Evolutionary conservation across 1,140 invertebrate species (phyloP), one percentile per base, ranked within the genome.

Genomic region (Chlorops oryzae): DNA sequence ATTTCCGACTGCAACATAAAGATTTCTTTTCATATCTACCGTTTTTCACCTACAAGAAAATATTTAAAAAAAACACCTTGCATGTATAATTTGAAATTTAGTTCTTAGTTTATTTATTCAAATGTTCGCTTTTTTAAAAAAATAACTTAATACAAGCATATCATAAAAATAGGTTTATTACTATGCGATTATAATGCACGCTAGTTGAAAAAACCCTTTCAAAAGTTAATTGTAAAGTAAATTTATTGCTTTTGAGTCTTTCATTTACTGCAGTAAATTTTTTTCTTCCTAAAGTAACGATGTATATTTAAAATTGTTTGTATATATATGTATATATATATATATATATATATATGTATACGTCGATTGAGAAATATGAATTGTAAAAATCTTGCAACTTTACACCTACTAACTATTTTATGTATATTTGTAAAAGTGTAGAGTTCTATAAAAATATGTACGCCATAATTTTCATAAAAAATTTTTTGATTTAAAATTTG

Each of bases 231-330:
- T 40, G 38, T 20, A 40, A 40, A 40, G 9, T 7, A 20, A 49
- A 50, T 54, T 51, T 48, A 65, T 65, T 65, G 62, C 60, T 65
- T 65, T 65, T 65, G 62, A 65, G 62, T 65, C 62, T 65, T 65
- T 65, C 63, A 57, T 63, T 60, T 60, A 49, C 25, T 54, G 40
- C 9, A 32, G 15, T 15, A 32, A 32, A 32, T 32, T 32, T 32
- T n/a, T n/a, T n/a, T n/a, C 15, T 32, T 32, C 15, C 9, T 15
- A 15, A 9, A 32, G 9, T 32, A 15, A 15, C 15, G 15, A 32
- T 32, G 9, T 10, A 32, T 10, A 32, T 32, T 32, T 10, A 32
- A 32, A 32, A 15, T 32, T 32, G 9, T 15, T 32, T 32, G 15
- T 10, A 32, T 10, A 10, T 32, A 10, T 10, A 32, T 32, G 15